Evolutionary conservation across 2,888 invertebrate species (phyloP), one percentile per base, ranked within the genome.

Genomic region (Sarcophaga carnaria): DNA sequence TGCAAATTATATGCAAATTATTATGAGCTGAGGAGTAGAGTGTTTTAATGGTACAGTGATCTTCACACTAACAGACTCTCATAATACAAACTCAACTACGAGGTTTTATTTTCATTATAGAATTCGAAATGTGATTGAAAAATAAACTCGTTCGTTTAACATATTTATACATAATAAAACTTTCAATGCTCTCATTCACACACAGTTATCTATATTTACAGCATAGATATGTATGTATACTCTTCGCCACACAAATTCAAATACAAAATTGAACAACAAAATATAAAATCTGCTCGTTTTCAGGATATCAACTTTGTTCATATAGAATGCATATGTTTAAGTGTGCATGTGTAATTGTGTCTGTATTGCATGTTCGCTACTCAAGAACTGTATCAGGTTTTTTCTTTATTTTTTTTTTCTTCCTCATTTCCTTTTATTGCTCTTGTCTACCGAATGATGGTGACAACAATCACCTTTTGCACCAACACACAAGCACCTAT

Each of bases 381-480:
- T n/a, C 45, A 64, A 75, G 14, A 49, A 25, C 63, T 22, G 49
- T 20, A 64, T 22, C 22, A 22, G 71, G 59, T n/a, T 20, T 60
- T 54, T 54, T 17, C 5, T 54, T 70, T 70, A 25, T 69, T 4
- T n/a, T 49, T 12, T 10, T 49, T 25, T 72, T 62, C 12, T 37
- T 45, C n/a, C 27, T 60, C 4, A 47, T 22, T 10, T 47, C 10
- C 45, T 63, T 47, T 75, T 75, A 47, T 49, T 25, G n/a, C 62
- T 62, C 62, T 74, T 63, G 62, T 74, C 12, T 63, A 49, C 10
- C 25, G 63, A 63, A 47, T 47, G n/a, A 64, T 63, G 75, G 75
- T 75, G 75, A 75, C 75, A 64, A 64, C 22, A 75, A 75, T 47
- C 75, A 75, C 64, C 64, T 75, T 49, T 75, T 25, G 25, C n/a